phyloP scores from a whole-genome alignment of 2,113 vertebrate species.

The Xenus cinereus region DNA sequence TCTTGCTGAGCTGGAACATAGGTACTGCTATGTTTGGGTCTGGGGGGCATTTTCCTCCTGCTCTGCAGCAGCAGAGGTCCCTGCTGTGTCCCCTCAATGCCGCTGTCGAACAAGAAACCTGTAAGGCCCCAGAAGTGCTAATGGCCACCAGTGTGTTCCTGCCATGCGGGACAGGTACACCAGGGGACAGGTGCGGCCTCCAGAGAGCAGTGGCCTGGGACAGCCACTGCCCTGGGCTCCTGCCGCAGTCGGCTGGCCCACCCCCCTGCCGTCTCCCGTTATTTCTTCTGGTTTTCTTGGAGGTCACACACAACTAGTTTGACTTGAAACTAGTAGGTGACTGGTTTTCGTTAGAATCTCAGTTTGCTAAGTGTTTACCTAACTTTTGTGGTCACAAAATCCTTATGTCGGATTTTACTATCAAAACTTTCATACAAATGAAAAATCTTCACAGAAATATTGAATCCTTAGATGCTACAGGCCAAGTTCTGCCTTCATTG shows the following conservation, averaged over 20 bases:
- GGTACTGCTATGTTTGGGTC: rapidly evolving
- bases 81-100: rapidly evolving
- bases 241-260: rapidly evolving
- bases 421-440: background rate
- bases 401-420: too few species aligned
- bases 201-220: too few species aligned
- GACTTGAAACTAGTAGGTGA: background rate
- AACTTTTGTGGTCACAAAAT: rapidly evolving
- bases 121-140: background rate
- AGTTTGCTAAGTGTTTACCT: background rate
- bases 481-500: background rate
- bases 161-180: too few species aligned
- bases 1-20: rapidly evolving
- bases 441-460: background rate
- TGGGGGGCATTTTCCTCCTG: rapidly evolving
- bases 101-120: rapidly evolving
- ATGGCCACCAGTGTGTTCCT: rapidly evolving
- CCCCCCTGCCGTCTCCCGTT: rapidly evolving
- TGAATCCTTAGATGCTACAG: background rate
- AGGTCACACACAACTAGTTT: too few species aligned
- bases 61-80: background rate
- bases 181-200: background rate
- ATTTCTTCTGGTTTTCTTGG: background rate
- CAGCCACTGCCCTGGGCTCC: background rate
- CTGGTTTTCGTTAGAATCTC: background rate